Conservation (phyloP, 2,113 vertebrate genomes). For the Rhinichthys klamathensis region DNA sequence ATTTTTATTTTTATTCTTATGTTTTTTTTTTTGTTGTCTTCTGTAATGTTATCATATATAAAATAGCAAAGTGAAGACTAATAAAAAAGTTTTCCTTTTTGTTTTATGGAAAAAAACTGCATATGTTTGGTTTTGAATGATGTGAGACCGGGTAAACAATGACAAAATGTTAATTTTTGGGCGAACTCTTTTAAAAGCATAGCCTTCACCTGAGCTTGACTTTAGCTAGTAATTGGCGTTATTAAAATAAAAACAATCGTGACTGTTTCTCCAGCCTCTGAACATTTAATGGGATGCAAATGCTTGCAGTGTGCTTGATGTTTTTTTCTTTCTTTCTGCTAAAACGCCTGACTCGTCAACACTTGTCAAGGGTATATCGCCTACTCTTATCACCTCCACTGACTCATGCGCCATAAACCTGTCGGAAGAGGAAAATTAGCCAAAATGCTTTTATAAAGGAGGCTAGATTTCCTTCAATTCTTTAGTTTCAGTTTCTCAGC, state of each 20-base stretch:
- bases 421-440: background rate
- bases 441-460: conserved; percentile 3
- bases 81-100: background rate
- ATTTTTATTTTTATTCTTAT: background rate
- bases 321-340: conserved; percentile 11
- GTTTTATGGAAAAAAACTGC: background rate
- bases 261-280: background rate
- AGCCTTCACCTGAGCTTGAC: background rate
- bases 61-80: background rate
- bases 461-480: background rate
- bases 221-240: background rate
- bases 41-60: background rate
- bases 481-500: background rate
- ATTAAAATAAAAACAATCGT: conserved; percentile 21
- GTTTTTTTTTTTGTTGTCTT: background rate
- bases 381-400: conserved; percentile 12
- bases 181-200: background rate
- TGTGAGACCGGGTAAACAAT: background rate
- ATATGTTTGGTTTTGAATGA: background rate
- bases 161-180: background rate
- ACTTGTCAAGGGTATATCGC: conserved; percentile 3
- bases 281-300: conserved; percentile 14
- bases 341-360: conserved; percentile 17
- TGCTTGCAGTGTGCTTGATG: conserved; percentile 14
- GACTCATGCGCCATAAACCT: background rate